A percentile compares a stretch with the other conserved stretches of the same genome.
These are phyloP conservation scores for Botrylloides violaceus DNA, from an alignment of 23 tunicate genomes.

Conservation along the genomic window DNA sequence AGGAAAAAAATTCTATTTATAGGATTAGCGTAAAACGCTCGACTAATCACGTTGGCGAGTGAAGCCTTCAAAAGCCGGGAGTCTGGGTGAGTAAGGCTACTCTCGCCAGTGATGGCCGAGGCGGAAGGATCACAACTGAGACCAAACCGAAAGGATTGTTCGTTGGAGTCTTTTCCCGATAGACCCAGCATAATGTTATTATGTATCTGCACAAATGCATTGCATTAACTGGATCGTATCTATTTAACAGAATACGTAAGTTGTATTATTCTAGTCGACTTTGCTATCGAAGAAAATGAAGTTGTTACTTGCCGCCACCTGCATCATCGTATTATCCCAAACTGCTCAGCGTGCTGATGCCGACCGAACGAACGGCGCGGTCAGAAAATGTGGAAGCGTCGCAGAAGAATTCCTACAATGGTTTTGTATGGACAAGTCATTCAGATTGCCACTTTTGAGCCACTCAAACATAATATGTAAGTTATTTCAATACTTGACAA, in stretches of 20 bases:
- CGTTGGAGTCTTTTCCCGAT: too few relatives aligned
- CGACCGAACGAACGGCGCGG: constrained; percentile 5
- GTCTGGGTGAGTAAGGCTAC: background rate
- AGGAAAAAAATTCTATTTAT: background rate
- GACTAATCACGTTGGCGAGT: background rate
- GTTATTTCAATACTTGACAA: background rate
- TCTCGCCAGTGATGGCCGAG: background rate
- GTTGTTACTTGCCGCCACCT: too few relatives aligned
- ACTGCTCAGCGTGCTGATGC: background rate
- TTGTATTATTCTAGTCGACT: too few relatives aligned
- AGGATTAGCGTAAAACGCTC: background rate
- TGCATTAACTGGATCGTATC: too few relatives aligned
- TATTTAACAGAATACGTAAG: too few relatives aligned
- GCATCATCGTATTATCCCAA: background rate
- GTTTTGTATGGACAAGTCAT: constrained; percentile 23
- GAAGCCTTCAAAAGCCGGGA: background rate
- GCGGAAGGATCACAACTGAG: background rate
- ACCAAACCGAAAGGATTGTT: too few relatives aligned
- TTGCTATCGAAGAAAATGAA: too few relatives aligned
- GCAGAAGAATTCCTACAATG: constrained; percentile 19
- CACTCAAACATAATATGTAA: background rate
- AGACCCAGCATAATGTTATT: too few relatives aligned
- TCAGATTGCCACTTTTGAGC: background rate
- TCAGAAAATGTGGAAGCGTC: constrained; percentile 14
- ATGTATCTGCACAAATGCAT: too few relatives aligned